A percentile compares a stretch with the other conserved stretches of the same genome.
Evolutionary conservation across 1,140 invertebrate species (phyloP).

Genomic region (Brachionus plicatilis): DNA sequence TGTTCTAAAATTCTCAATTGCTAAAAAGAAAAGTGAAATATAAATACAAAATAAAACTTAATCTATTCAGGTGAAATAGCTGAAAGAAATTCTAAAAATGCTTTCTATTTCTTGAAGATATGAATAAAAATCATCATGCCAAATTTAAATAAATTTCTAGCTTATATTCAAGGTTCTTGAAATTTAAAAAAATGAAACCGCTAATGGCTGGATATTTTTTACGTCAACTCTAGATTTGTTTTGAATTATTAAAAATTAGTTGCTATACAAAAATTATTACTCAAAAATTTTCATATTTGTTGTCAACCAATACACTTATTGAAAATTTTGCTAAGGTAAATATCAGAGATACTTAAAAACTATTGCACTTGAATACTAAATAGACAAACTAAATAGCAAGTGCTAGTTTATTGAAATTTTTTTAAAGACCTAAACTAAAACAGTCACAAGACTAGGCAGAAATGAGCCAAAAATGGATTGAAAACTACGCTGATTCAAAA

Average conservation of each 20-base stretch:
- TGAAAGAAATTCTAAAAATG: too few species aligned
- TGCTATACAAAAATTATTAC: conserved; percentile 33
- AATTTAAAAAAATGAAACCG: not conserved
- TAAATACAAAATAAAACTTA: too few species aligned
- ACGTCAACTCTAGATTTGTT: not conserved
- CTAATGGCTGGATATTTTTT: not conserved
- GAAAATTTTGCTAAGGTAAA: not conserved
- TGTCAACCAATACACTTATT: conserved; percentile 6
- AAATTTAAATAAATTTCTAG: too few species aligned
- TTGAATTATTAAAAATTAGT: conserved; percentile 5
- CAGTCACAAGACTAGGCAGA: not conserved
- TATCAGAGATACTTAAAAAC: not conserved
- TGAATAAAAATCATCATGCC: too few species aligned
- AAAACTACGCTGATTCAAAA: not conserved
- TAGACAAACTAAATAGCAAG: not conserved
- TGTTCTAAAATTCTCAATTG: too few species aligned
- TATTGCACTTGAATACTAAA: not conserved
- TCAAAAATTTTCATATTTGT: conserved; percentile 7
- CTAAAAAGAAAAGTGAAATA: too few species aligned
- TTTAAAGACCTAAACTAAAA: not conserved
- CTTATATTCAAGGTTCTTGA: too few species aligned
- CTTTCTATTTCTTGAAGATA: too few species aligned
- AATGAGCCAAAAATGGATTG: not conserved
- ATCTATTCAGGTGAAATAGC: too few species aligned
- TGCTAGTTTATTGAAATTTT: not conserved